Conservation (phyloP, 2,797 vertebrate genomes). For the Pelochelys cantorii region DNA sequence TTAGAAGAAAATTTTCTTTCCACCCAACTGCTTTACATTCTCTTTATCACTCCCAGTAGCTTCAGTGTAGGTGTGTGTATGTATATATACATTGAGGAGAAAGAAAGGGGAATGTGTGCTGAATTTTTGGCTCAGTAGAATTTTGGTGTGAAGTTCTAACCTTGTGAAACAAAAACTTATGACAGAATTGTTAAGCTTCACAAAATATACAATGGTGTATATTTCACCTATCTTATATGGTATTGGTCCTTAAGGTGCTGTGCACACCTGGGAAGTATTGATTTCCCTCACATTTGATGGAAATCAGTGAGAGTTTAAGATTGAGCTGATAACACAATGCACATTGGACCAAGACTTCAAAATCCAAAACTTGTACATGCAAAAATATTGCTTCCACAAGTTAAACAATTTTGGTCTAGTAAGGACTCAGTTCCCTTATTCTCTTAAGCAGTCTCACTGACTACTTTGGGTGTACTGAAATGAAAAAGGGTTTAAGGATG, state of each 20-base stretch:
- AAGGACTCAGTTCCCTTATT: neutral
- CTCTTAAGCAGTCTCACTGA: neutral
- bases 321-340: neutral
- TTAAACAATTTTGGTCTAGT: neutral
- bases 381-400: neutral
- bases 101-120: neutral
- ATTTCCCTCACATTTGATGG: neutral
- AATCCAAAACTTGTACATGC: neutral
- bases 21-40: neutral
- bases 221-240: neutral
- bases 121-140: neutral
- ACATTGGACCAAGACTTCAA: neutral
- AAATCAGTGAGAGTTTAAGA: neutral
- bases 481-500: neutral
- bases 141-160: neutral
- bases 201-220: neutral
- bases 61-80: neutral
- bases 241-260: neutral
- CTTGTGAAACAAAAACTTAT: neutral
- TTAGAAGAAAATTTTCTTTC: neutral
- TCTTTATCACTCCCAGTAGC: neutral
- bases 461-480: neutral
- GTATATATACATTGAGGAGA: fast-evolving
- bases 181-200: neutral
- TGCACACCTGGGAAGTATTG: neutral